Conservation (phyloP, 2,113 vertebrate species). For the Petrocephalus zakoni region DNA sequence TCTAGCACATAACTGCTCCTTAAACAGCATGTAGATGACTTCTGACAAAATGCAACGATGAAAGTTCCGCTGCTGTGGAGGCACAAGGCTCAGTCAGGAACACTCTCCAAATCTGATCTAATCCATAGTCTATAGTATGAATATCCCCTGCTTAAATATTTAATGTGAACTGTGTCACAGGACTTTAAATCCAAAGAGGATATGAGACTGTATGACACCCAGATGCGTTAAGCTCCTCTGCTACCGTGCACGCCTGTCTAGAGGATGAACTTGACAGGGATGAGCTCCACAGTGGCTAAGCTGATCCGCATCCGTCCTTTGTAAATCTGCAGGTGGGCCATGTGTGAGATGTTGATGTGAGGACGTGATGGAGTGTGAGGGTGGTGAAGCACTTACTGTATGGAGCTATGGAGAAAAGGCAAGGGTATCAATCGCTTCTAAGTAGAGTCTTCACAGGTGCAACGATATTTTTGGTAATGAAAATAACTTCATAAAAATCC, state of each 20-base stretch:
- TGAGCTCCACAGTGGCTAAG: background rate
- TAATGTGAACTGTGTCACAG: background rate
- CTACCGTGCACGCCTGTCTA: background rate
- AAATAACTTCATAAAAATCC: background rate
- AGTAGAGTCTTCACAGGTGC: background rate
- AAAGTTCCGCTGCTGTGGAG: background rate
- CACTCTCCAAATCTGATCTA: background rate
- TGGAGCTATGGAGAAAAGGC: background rate
- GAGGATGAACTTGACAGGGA: background rate
- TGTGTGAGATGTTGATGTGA: background rate
- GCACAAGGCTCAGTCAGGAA: background rate
- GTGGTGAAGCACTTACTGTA: background rate
- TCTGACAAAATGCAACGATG: background rate
- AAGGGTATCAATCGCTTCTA: background rate
- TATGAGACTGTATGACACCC: slow-evolving; percentile 1
- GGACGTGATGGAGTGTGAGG: too few relatives aligned
- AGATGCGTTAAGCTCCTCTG: background rate
- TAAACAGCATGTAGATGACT: background rate
- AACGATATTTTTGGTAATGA: background rate
- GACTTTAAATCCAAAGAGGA: background rate
- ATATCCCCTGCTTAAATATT: background rate
- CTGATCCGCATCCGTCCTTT: background rate
- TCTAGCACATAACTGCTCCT: too few relatives aligned
- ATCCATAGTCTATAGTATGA: background rate
- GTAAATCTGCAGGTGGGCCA: background rate